phyloP scores from a whole-genome alignment of 2,888 invertebrate genomes.

The Abrostola triplasia region DNA sequence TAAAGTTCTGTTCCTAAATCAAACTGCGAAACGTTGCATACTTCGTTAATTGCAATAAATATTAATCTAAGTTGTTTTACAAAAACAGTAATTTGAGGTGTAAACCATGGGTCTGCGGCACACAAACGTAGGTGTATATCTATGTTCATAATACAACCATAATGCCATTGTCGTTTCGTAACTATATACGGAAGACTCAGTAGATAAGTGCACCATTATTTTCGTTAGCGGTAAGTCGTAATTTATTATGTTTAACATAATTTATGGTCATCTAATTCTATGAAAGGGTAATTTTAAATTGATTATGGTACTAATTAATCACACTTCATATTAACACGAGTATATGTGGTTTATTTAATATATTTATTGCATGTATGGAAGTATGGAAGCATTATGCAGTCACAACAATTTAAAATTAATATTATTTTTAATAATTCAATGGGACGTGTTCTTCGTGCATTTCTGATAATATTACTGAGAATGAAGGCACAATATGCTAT shows the following conservation, averaged over 20 bases:
- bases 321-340: background rate
- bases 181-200: no score
- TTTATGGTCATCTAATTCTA: background rate
- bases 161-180: no score
- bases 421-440: conserved; percentile 1
- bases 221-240: background rate
- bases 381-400: background rate
- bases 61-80: background rate
- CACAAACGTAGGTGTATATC: no score
- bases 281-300: background rate
- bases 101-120: no score
- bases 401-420: conserved; percentile 3
- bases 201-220: background rate
- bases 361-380: background rate
- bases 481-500: conserved; percentile 30
- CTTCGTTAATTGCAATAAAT: background rate
- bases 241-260: background rate
- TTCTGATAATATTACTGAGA: conserved; percentile 12
- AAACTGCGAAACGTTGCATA: background rate
- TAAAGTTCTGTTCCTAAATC: background rate
- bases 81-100: background rate
- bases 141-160: no score
- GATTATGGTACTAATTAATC: conserved; percentile 7
- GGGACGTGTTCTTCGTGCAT: background rate
- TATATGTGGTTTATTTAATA: no score